Base-by-base conservation (phyloP, 1,140 invertebrate genomes). In the Monomorium pharaonis region DNA sequence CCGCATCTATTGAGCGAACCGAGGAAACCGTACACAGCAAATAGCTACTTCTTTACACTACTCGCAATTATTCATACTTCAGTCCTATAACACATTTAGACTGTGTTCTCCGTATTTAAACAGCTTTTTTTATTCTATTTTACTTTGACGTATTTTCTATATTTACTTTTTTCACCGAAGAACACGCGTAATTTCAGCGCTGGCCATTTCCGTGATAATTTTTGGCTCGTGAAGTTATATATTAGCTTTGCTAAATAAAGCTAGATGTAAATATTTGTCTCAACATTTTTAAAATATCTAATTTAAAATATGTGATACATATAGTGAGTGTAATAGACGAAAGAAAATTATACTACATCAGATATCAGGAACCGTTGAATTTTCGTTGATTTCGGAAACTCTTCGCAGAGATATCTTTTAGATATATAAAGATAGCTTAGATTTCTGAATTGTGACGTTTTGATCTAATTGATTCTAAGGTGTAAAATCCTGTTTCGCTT, bases 31-130 rank as follows among this genome's bases (percentile, higher is more conserved):
- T 14, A 18, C 4, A 49, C 30, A 42, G 33, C 18, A 51, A 80
- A 51, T n/a, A 62, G 75, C 27, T 21, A 6, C 18, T 65, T 65
- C 42, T 78, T 80, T 51, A 51, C 76, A 49, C 37, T 44, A 80
- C 47, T 54, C 47, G 44, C 30, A 67, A 67, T 80, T 80, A 80
- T 51, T 78, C 44, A 67, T 67, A 49, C 18, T 4, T 6, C 76
- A 18, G 60, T 49, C 9, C 21, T 65, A 49, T 49, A 33, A 49
- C 14, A 65, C 62, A 69, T 54, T 37, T 37, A 37, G 27, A 69
- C 12, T 27, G 21, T n/a, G 21, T n/a, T 80, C 30, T 51, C 16
- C 30, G 49, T 69, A 69, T 80, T 80, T 80, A 80, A 80, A 69
- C 76, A 67, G 44, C 18, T 65, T 47, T 49, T 67, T 54, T 63